phyloP scores from a whole-genome alignment of 1,140 invertebrate genomes.

The Musca vetustissima region DNA sequence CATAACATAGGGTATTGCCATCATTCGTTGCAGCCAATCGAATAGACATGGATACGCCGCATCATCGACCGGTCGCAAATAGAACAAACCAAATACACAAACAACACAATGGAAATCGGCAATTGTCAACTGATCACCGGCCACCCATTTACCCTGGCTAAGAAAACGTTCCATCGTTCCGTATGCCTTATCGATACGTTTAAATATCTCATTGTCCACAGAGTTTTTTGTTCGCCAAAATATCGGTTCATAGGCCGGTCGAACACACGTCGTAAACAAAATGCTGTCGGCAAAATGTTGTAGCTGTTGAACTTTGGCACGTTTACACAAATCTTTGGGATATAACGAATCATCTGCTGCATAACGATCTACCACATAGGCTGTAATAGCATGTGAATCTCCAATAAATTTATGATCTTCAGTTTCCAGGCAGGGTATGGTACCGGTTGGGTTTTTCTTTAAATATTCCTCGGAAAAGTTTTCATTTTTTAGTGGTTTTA shows the following conservation, averaged over 20 bases:
- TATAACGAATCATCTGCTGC: constrained; percentile 60
- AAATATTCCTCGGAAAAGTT: constrained; percentile 65
- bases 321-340: constrained; percentile 60
- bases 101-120: constrained; percentile 60
- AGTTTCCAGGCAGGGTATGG: constrained; percentile 63
- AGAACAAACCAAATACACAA: constrained; percentile 44
- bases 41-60: constrained; percentile 42
- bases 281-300: constrained; percentile 65
- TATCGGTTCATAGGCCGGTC: constrained; percentile 44
- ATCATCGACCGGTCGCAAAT: constrained; percentile 38
- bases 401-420: constrained; percentile 61
- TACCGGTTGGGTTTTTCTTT: constrained; percentile 59
- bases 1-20: constrained; percentile 28
- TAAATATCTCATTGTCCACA: constrained; percentile 37
- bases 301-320: constrained; percentile 61
- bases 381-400: constrained; percentile 65
- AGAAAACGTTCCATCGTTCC: constrained; percentile 58
- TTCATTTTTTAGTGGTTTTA: constrained; percentile 63
- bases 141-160: constrained; percentile 54
- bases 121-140: constrained; percentile 60
- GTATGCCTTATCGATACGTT: constrained; percentile 57
- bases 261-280: constrained; percentile 62
- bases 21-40: constrained; percentile 42
- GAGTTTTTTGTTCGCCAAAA: constrained; percentile 33
- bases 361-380: constrained; percentile 63